These are phyloP conservation scores for Styela clava DNA, from an alignment of 23 tunicate genomes.

Conservation along the genomic window DNA sequence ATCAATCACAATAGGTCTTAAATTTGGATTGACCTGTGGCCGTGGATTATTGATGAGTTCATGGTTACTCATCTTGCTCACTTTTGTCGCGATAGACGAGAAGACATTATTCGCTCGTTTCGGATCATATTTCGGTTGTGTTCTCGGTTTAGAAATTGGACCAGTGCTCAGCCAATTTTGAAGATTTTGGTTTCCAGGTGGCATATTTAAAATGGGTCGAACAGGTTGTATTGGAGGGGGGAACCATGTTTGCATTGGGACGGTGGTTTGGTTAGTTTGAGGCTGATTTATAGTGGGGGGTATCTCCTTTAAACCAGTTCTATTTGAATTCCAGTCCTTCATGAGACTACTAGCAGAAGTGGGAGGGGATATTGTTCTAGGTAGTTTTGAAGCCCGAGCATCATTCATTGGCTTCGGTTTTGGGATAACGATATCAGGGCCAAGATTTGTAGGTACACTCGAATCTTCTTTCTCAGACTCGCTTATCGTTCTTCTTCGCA, in stretches of 20 bases:
- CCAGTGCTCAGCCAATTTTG: background rate
- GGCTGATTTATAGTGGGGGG: background rate
- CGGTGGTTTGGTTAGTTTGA: background rate
- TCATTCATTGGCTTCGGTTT: background rate
- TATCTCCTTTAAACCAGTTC: background rate
- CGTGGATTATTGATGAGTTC: slow-evolving; percentile 30
- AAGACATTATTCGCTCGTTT: background rate
- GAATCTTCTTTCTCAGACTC: background rate
- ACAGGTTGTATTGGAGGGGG: background rate
- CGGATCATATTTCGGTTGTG: background rate
- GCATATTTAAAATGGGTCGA: background rate
- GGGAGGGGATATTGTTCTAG: background rate
- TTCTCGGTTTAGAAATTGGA: background rate
- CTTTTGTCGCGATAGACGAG: background rate
- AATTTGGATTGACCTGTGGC: slow-evolving; percentile 16
- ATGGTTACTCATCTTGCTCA: slow-evolving; percentile 19
- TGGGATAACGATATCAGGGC: background rate
- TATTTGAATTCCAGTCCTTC: slow-evolving; percentile 22
- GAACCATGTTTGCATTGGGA: background rate
- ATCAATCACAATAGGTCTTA: slow-evolving; percentile 81
- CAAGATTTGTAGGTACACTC: background rate
- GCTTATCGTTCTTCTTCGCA: slow-evolving; percentile 3
- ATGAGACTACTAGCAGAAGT: background rate
- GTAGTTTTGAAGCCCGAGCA: too few relatives aligned
- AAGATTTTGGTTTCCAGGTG: background rate